Conservation (phyloP, 2,113 vertebrate genomes). For the Albula goreensis region DNA sequence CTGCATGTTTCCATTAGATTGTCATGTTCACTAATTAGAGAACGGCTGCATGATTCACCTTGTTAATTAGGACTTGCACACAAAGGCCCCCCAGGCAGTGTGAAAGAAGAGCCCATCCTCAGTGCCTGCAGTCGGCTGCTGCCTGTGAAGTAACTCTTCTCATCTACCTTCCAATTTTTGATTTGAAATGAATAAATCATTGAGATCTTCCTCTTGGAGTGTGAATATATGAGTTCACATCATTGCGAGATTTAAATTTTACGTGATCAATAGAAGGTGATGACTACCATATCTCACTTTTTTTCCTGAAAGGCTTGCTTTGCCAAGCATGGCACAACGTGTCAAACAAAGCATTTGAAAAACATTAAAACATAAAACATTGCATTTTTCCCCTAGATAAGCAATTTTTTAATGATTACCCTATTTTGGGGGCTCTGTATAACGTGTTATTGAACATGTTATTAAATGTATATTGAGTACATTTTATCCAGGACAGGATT, state of each 20-base stretch:
- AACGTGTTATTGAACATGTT: slow-evolving; percentile 53
- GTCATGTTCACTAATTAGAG: slow-evolving; percentile 99
- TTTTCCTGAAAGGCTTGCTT: not conserved
- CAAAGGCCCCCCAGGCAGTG: slow-evolving; percentile 80
- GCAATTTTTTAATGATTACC: slow-evolving; percentile 73
- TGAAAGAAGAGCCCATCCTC: slow-evolving; percentile 84
- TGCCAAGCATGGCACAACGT: slow-evolving; percentile 23
- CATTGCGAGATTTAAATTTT: slow-evolving; percentile 93
- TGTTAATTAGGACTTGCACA: slow-evolving; percentile 99
- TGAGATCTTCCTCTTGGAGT: slow-evolving; percentile 88
- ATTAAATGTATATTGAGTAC: slow-evolving; percentile 29
- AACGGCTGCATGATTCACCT: slow-evolving; percentile 98
- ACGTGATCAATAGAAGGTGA: slow-evolving; percentile 91
- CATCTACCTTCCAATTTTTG: slow-evolving; percentile 86
- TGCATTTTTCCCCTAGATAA: slow-evolving; percentile 73
- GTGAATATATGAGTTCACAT: slow-evolving; percentile 92
- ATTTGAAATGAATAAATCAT: slow-evolving; percentile 99
- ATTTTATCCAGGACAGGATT: not conserved
- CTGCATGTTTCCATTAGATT: slow-evolving; percentile 92
- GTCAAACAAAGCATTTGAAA: slow-evolving; percentile 62
- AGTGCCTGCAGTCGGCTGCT: slow-evolving; percentile 86
- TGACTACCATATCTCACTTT: slow-evolving; percentile 67
- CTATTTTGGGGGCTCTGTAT: slow-evolving; percentile 41
- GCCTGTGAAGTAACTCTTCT: slow-evolving; percentile 97
- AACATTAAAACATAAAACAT: slow-evolving; percentile 58